Evolutionary conservation across 2,113 vertebrate genomes (phyloP).

Genomic region (Neolamprologus hecqui): DNA sequence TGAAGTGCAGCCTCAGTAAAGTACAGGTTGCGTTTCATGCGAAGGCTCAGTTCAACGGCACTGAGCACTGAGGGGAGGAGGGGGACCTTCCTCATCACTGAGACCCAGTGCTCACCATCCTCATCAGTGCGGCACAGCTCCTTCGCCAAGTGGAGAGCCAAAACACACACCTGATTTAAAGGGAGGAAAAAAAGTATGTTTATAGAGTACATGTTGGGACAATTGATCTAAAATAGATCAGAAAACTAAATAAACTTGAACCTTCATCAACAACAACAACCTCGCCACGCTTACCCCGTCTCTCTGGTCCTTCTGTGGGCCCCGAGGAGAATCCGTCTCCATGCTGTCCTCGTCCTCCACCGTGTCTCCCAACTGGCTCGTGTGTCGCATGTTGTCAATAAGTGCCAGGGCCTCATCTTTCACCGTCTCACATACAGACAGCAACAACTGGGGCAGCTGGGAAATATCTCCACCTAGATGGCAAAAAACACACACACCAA

Average conservation of each 20-base stretch:
- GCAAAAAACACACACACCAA: neutral
- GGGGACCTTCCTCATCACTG: slow-evolving; percentile 83
- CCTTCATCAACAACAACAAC: neutral
- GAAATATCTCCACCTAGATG: slow-evolving; percentile 83
- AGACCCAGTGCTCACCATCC: slow-evolving; percentile 86
- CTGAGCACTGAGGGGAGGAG: slow-evolving; percentile 85
- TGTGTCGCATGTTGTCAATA: slow-evolving; percentile 82
- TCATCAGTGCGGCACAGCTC: slow-evolving; percentile 90
- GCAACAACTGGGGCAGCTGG: slow-evolving; percentile 89
- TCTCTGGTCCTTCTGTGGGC: slow-evolving; percentile 85
- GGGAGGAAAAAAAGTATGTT: neutral
- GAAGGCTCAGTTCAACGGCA: slow-evolving; percentile 87
- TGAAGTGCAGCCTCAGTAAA: slow-evolving; percentile 91
- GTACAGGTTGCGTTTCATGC: slow-evolving; percentile 89
- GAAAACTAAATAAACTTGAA: neutral
- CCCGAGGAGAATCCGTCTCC: slow-evolving; percentile 86
- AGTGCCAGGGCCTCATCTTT: slow-evolving; percentile 86
- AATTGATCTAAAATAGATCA: neutral
- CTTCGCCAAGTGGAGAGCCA: slow-evolving; percentile 90
- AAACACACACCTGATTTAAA: slow-evolving; percentile 82
- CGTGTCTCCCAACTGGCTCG: slow-evolving; percentile 57
- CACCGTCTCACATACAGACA: slow-evolving; percentile 87
- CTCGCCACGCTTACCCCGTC: slow-evolving; percentile 77
- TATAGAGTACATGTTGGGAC: neutral
- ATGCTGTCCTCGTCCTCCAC: slow-evolving; percentile 90